These are phyloP conservation scores for Grapholita molesta DNA, from an alignment of 1,140 invertebrate genomes.

Conservation along the genomic window DNA sequence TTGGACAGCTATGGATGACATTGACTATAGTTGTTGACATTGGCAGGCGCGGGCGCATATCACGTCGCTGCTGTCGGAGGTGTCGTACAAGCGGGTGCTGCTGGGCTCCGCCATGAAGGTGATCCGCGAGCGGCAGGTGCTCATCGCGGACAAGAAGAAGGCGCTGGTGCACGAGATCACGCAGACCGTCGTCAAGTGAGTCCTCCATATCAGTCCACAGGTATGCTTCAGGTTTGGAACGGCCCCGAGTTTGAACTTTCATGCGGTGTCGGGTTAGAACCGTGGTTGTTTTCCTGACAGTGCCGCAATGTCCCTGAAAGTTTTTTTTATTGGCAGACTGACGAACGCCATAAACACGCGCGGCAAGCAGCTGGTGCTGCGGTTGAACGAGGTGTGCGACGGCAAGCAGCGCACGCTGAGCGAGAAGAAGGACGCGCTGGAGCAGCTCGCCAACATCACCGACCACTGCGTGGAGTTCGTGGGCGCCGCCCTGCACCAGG, in stretches of 20 bases:
- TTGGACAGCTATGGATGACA: no score
- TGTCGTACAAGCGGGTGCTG: constrained; percentile 90
- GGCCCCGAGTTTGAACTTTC: no score
- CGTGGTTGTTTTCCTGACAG: no score
- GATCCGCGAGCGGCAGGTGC: constrained; percentile 88
- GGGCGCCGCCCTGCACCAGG: constrained; percentile 83
- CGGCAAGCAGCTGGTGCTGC: constrained; percentile 88
- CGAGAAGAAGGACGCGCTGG: constrained; percentile 89
- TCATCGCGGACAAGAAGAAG: constrained; percentile 91
- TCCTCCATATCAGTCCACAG: no score
- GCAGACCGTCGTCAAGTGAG: constrained; percentile 89
- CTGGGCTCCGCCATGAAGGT: constrained; percentile 92
- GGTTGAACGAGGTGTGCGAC: constrained; percentile 90
- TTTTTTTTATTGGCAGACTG: constrained; percentile 76
- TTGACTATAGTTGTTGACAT: background rate
- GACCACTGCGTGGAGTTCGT: constrained; percentile 93
- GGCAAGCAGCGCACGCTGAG: constrained; percentile 89
- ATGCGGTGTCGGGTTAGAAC: no score
- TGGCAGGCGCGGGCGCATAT: constrained; percentile 85
- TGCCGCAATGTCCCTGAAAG: no score
- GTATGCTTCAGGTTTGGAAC: no score
- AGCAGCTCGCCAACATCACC: constrained; percentile 88
- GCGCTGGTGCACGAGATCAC: constrained; percentile 91
- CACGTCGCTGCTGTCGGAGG: constrained; percentile 86
- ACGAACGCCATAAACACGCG: constrained; percentile 90